Evolutionary conservation across 2,797 vertebrate genomes (phyloP), one percentile per base, ranked within the genome.

Genomic region (Lophius americanus): DNA sequence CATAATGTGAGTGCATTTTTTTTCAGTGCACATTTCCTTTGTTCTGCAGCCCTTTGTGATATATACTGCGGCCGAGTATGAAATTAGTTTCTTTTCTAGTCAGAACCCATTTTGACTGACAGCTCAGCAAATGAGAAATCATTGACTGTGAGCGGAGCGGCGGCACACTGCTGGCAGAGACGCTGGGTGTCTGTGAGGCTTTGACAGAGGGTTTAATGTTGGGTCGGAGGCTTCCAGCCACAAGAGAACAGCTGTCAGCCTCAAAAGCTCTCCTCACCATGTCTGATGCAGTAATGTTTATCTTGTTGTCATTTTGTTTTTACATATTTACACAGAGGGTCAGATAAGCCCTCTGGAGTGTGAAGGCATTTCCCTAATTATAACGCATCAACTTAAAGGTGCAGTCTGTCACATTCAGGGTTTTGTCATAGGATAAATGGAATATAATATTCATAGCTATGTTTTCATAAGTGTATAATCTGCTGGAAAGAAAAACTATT

Each of bases 61-160:
- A 88, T 85, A 85, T 52, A 39, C 70, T 84, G 63, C 74, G 71
- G 78, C 78, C 66, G 78, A 66, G 68, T 79, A 87, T 75, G 78
- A 88, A 88, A 89, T 89, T 68, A 79, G 70, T 35, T 7, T 9
- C 52, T 75, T 78, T 84, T 88, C 70, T 82, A 9, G 76, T 89
- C 82, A 69, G 72, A 74, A 82, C 70, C 66, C 59, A 53, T 85
- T 69, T 85, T 85, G 85, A 91, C 69, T 91, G 92, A 92, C 90
- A 88, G 88, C 78, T 82, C 81, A 78, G 79, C 86, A 91, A 91
- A 92, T 91, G 85, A 91, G 85, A 91, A 92, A 91, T 91, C 75
- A 90, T 92, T 90, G 89, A 85, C 85, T 88, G 82, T 75, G 88
- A 88, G 84, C 65, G 77, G 69, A 83, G 85, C 43, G 47, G 65